Evolutionary conservation across 1,140 invertebrate species (phyloP).

Genomic region (Macrosteles quadrilineatus): DNA sequence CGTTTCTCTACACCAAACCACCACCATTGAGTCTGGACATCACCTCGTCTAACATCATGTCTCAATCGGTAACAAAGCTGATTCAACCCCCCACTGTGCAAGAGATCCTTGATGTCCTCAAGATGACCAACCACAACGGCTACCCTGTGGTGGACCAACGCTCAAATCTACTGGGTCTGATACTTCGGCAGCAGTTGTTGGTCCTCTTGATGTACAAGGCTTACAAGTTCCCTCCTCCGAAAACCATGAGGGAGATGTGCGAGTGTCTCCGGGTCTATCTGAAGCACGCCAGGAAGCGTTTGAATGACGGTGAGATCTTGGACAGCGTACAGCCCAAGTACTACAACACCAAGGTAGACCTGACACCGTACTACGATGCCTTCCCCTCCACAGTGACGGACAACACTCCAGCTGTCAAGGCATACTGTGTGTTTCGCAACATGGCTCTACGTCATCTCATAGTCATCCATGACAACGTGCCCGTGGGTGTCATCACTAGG

Average conservation of each 20-base stretch:
- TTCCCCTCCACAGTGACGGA: no score
- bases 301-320: not conserved
- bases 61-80: constrained; percentile 60
- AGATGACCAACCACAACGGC: constrained; percentile 82
- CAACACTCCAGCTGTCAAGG: not conserved
- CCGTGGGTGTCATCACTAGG: constrained; percentile 29
- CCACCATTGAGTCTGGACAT: constrained; percentile 35
- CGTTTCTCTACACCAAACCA: constrained; percentile 55
- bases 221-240: constrained; percentile 74
- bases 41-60: constrained; percentile 36
- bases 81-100: constrained; percentile 79
- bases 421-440: not conserved
- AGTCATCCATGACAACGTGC: constrained; percentile 1
- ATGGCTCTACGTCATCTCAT: not conserved
- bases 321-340: no score
- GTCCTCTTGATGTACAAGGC: constrained; percentile 82
- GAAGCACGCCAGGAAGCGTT: not conserved
- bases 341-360: no score
- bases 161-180: constrained; percentile 83
- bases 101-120: constrained; percentile 77
- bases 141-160: constrained; percentile 82
- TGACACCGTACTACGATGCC: no score
- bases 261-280: not conserved
- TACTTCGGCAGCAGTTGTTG: constrained; percentile 86
- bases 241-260: not conserved